Evolutionary conservation across 2,113 vertebrate species (phyloP).

Genomic region (Gambusia holbrooki): DNA sequence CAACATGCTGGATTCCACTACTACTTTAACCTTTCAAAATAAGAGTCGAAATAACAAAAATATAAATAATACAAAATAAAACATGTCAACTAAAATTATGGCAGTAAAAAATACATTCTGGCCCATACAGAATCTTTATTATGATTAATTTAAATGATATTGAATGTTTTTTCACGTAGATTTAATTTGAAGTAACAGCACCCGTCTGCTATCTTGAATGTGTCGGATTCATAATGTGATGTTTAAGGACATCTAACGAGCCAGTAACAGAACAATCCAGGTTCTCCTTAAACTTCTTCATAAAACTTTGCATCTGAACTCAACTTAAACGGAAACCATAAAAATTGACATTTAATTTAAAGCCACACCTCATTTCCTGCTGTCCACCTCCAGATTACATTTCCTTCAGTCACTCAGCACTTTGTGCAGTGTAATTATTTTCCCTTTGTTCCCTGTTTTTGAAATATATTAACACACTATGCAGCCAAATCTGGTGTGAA

Average conservation of each 20-base stretch:
- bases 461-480: slow-evolving; percentile 18
- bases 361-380: slow-evolving; percentile 36
- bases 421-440: slow-evolving; percentile 32
- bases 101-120: too few relatives aligned
- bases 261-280: not conserved
- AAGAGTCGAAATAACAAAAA: too few relatives aligned
- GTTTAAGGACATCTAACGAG: not conserved
- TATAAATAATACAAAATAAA: too few relatives aligned
- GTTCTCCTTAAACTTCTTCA: not conserved
- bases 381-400: slow-evolving; percentile 28
- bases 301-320: not conserved
- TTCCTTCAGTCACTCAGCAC: slow-evolving; percentile 27
- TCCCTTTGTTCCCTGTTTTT: slow-evolving; percentile 23
- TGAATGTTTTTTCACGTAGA: too few relatives aligned
- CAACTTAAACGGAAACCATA: slow-evolving; percentile 6
- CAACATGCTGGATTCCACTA: too few relatives aligned
- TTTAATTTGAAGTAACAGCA: too few relatives aligned
- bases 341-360: slow-evolving; percentile 25
- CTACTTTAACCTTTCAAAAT: too few relatives aligned
- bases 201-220: too few relatives aligned
- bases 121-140: too few relatives aligned
- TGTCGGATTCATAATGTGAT: too few relatives aligned
- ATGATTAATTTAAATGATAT: too few relatives aligned
- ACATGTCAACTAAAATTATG: too few relatives aligned
- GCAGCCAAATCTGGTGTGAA: slow-evolving; percentile 42